Conservation (phyloP, 2,888 invertebrate genomes). For the Strigamia transsilvanica region DNA sequence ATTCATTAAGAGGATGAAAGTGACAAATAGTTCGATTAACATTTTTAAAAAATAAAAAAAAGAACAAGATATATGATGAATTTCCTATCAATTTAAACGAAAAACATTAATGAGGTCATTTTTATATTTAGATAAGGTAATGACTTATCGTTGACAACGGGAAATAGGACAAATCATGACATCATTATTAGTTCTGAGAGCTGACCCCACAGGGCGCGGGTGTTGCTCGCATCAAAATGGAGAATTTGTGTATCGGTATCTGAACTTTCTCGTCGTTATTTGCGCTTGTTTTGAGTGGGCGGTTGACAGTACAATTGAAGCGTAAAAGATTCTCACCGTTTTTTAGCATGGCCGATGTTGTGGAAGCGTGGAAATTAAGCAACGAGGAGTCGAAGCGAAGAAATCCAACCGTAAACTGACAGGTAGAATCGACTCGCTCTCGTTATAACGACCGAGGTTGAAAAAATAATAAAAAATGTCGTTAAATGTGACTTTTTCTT, state of each 20-base stretch:
- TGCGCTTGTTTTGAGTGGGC: conserved; percentile 16
- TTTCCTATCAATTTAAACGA: neutral
- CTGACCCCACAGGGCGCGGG: neutral
- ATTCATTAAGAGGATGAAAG: conserved; percentile 13
- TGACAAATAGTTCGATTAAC: conserved; percentile 7
- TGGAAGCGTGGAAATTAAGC: conserved; percentile 27
- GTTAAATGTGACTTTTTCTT: neutral
- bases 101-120: neutral
- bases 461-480: neutral
- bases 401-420: conserved; percentile 17
- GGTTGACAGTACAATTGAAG: neutral
- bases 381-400: conserved; percentile 20
- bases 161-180: neutral
- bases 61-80: neutral
- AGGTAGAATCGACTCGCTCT: neutral
- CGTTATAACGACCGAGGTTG: neutral
- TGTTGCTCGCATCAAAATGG: neutral
- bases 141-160: neutral
- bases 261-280: conserved; percentile 10
- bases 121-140: neutral
- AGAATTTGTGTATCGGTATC: neutral
- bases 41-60: neutral
- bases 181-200: neutral
- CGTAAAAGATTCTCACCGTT: conserved; percentile 20
- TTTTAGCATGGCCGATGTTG: conserved; percentile 24